Evolutionary conservation across 1,140 invertebrate genomes (phyloP).

Genomic region (Drosophila bocki): DNA sequence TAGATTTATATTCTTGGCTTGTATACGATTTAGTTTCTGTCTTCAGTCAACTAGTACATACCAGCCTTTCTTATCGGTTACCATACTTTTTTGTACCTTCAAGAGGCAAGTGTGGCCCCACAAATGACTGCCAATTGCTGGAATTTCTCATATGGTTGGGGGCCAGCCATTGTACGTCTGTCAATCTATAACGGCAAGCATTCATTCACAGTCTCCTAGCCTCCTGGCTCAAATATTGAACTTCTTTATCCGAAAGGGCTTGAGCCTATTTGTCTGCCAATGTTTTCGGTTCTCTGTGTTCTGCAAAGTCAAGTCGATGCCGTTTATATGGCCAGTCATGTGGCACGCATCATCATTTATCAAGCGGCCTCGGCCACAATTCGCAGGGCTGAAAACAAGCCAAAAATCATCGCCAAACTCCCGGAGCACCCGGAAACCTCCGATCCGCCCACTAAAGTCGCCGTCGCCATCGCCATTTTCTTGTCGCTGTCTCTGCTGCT

Average conservation of each 20-base stretch:
- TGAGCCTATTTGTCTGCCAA: constrained; percentile 37
- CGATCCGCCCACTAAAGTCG: constrained; percentile 11
- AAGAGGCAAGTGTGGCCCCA: neutral
- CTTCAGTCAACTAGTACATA: neutral
- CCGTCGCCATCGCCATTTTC: constrained; percentile 16
- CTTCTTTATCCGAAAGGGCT: constrained; percentile 18
- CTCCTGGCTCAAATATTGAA: constrained; percentile 21
- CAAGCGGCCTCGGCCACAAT: constrained; percentile 46
- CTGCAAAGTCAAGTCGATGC: constrained; percentile 22
- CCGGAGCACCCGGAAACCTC: neutral
- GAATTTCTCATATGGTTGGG: neutral
- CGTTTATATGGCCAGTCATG: constrained; percentile 71
- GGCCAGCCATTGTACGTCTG: constrained; percentile 22
- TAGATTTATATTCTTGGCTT: neutral
- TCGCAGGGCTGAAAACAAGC: constrained; percentile 55
- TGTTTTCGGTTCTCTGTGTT: constrained; percentile 1
- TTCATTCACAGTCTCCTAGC: constrained; percentile 25
- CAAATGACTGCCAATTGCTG: neutral
- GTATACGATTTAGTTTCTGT: neutral
- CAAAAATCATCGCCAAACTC: constrained; percentile 30
- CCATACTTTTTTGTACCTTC: neutral
- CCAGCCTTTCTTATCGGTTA: neutral
- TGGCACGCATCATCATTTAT: constrained; percentile 79
- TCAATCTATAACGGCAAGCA: constrained; percentile 15
- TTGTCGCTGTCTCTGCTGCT: constrained; percentile 15